Percentiles rank a stretch among this genome's conserved stretches.
These are phyloP conservation scores for Auanema sp. DNA, from an alignment of 2,888 invertebrate species.

Conservation along the genomic window DNA sequence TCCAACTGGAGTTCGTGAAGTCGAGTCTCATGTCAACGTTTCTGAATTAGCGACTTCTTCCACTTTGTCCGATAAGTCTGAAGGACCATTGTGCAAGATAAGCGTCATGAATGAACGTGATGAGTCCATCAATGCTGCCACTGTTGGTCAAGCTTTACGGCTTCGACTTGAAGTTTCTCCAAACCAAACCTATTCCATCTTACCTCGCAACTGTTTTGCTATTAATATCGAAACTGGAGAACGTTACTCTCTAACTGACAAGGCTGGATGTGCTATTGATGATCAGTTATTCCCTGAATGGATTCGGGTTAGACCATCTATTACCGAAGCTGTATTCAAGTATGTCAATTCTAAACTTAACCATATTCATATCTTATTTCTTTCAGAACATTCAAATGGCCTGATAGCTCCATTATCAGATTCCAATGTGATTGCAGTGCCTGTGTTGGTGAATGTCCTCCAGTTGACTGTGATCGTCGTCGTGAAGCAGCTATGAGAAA, in stretches of 20 bases:
- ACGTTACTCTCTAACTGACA: constrained; percentile 60
- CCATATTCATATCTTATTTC: constrained; percentile 25
- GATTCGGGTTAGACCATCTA: constrained; percentile 29
- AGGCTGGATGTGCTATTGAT: constrained; percentile 63
- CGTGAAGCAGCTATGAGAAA: constrained; percentile 12
- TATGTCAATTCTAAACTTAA: constrained; percentile 5
- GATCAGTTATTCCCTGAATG: constrained; percentile 64
- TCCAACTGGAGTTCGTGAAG: constrained; percentile 81
- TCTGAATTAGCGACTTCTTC: constrained; percentile 49
- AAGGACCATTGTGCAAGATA: constrained; percentile 43
- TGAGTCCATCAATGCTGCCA: constrained; percentile 41
- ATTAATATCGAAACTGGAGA: constrained; percentile 63
- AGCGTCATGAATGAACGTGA: constrained; percentile 51
- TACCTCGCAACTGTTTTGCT: constrained; percentile 62
- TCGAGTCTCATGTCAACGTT: constrained; percentile 68
- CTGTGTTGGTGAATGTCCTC: constrained; percentile 53
- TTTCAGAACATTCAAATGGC: constrained; percentile 64
- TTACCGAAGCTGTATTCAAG: constrained; percentile 44
- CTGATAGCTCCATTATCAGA: constrained; percentile 61
- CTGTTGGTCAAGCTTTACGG: constrained; percentile 40
- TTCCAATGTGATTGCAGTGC: constrained; percentile 64
- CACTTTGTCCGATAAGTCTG: constrained; percentile 40
- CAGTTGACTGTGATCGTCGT: constrained; percentile 22
- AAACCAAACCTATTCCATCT: constrained; percentile 49
- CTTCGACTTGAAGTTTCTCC: constrained; percentile 47